Percentiles rank a stretch among this genome's conserved stretches.
These are phyloP conservation scores for Maniola hyperantus DNA, from an alignment of 2,888 invertebrate species.

Conservation along the genomic window DNA sequence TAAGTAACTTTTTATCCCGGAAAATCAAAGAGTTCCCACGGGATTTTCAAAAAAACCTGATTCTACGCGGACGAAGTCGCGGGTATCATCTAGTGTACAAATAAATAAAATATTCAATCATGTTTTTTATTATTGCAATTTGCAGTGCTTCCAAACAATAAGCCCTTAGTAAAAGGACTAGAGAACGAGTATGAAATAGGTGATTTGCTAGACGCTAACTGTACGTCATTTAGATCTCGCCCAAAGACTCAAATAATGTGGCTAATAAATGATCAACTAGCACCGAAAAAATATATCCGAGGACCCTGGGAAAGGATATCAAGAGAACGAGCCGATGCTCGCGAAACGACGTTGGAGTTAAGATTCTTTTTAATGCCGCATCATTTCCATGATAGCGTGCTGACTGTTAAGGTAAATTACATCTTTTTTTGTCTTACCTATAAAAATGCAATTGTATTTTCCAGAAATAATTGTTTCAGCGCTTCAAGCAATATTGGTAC, in stretches of 20 bases:
- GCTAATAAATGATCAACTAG: constrained; percentile 90
- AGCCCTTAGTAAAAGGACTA: constrained; percentile 90
- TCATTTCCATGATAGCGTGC: constrained; percentile 90
- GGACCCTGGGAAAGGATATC: constrained; percentile 78
- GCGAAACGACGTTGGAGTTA: constrained; percentile 88
- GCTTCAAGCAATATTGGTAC: background rate
- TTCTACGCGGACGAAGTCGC: no score
- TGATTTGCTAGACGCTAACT: constrained; percentile 89
- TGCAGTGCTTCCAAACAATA: constrained; percentile 88
- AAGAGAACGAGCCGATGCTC: constrained; percentile 80
- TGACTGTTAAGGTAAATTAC: constrained; percentile 87
- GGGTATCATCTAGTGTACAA: no score
- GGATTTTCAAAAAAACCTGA: no score
- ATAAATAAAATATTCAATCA: background rate
- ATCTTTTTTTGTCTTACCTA: background rate
- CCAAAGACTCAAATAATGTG: constrained; percentile 91
- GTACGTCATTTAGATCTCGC: constrained; percentile 89
- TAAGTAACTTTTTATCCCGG: no score
- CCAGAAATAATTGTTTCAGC: background rate
- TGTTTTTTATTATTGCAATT: constrained; percentile 4
- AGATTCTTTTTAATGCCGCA: constrained; percentile 87
- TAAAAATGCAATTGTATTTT: background rate
- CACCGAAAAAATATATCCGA: constrained; percentile 70
- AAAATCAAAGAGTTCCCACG: no score
- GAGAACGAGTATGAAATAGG: constrained; percentile 88